These are phyloP conservation scores for Cossypha caffra DNA, from an alignment of 2,797 vertebrate species.

Conservation along the genomic window DNA sequence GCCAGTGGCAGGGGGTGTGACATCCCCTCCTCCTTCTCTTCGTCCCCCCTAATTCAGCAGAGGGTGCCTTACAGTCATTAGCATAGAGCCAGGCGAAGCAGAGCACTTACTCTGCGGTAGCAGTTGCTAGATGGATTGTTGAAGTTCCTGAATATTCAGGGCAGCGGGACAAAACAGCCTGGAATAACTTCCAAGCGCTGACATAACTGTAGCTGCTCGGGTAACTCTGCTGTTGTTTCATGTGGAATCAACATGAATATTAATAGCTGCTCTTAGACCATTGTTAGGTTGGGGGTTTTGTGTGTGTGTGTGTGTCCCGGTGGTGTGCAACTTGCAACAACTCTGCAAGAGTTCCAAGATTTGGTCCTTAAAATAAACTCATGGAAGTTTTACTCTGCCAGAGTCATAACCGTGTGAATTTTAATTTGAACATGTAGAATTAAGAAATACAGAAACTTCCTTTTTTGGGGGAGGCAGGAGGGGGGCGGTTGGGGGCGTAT, in stretches of 20 bases:
- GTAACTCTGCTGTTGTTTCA: slow-evolving; percentile 12
- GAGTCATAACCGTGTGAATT: background rate
- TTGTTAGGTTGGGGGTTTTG: background rate
- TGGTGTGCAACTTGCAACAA: background rate
- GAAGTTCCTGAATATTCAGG: slow-evolving; percentile 33
- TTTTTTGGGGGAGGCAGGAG: background rate
- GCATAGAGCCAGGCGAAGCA: background rate
- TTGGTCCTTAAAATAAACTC: slow-evolving; percentile 33
- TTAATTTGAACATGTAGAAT: background rate
- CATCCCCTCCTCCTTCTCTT: background rate
- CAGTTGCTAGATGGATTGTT: background rate
- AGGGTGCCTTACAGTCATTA: background rate
- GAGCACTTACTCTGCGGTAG: background rate
- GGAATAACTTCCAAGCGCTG: slow-evolving; percentile 37
- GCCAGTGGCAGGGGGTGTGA: background rate
- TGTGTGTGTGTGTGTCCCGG: background rate
- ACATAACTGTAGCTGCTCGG: slow-evolving; percentile 25
- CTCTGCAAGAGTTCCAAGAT: background rate
- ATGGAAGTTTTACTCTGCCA: background rate
- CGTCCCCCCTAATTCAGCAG: background rate
- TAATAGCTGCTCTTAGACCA: background rate
- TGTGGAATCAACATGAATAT: slow-evolving; percentile 16
- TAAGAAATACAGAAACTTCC: background rate
- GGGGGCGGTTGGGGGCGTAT: background rate
- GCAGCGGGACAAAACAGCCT: slow-evolving; percentile 24